Conservation (phyloP, 2,888 invertebrate species). For the Rhingia campestris region DNA sequence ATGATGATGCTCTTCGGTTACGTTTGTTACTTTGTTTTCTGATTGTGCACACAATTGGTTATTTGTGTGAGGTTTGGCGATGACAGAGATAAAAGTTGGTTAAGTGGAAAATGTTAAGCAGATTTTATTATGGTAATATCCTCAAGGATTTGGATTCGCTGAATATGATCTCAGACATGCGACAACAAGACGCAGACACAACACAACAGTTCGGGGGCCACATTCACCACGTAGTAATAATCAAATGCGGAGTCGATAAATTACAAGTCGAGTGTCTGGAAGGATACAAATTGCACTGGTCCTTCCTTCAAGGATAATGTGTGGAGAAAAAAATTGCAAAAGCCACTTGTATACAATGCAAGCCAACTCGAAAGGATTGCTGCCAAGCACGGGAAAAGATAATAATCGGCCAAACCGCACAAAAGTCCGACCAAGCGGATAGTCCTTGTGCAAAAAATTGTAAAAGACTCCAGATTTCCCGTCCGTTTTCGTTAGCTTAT, state of each 20-base stretch:
- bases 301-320: slow-evolving; percentile 31
- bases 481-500: slow-evolving; percentile 22
- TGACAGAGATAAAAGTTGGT: slow-evolving; percentile 71
- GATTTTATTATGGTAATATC: slow-evolving; percentile 74
- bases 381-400: slow-evolving; percentile 52
- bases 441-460: slow-evolving; percentile 12
- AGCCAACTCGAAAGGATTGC: slow-evolving; percentile 42
- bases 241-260: slow-evolving; percentile 64
- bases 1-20: slow-evolving; percentile 30
- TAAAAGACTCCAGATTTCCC: slow-evolving; percentile 30
- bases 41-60: slow-evolving; percentile 71
- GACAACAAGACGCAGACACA: slow-evolving; percentile 38
- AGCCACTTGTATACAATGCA: slow-evolving; percentile 33
- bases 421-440: slow-evolving; percentile 26
- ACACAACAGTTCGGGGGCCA: neutral
- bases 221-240: slow-evolving; percentile 50
- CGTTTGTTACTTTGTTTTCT: slow-evolving; percentile 65
- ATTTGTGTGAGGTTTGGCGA: slow-evolving; percentile 62
- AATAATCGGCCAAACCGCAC: slow-evolving; percentile 62
- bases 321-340: slow-evolving; percentile 33
- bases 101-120: slow-evolving; percentile 73
- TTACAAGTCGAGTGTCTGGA: slow-evolving; percentile 47
- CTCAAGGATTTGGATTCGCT: slow-evolving; percentile 33
- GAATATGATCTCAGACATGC: slow-evolving; percentile 53
- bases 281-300: slow-evolving; percentile 51